Conservation (phyloP, 2,888 invertebrate species). For the Rhopalosiphum nymphaeae region DNA sequence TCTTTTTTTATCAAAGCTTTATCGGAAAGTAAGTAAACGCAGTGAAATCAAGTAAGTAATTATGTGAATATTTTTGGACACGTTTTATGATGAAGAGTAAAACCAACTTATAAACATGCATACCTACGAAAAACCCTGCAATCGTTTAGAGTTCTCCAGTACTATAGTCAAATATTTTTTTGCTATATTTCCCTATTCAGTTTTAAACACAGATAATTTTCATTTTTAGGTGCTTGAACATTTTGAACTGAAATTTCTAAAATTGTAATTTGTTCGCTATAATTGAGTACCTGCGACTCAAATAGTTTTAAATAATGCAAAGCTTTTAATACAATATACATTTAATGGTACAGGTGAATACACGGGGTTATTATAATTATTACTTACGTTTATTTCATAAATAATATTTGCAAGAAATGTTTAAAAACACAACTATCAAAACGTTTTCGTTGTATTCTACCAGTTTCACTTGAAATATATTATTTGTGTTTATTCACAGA, state of each 20-base stretch:
- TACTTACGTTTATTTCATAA: background rate
- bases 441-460: background rate
- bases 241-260: background rate
- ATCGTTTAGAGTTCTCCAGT: background rate
- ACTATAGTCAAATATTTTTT: background rate
- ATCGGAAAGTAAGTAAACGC: background rate
- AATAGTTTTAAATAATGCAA: background rate
- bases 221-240: background rate
- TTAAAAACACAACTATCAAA: background rate
- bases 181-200: too few species aligned
- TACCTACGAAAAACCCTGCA: background rate
- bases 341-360: background rate
- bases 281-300: background rate
- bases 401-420: background rate
- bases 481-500: background rate
- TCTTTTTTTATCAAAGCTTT: background rate
- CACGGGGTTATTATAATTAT: background rate
- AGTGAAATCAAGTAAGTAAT: background rate
- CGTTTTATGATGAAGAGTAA: background rate
- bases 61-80: background rate
- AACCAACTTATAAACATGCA: background rate
- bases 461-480: background rate
- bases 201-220: background rate
- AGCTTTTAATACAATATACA: background rate
- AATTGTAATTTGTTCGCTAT: background rate